phyloP scores from a whole-genome alignment of 1,140 invertebrate species.

The Batillaria attramentaria region DNA sequence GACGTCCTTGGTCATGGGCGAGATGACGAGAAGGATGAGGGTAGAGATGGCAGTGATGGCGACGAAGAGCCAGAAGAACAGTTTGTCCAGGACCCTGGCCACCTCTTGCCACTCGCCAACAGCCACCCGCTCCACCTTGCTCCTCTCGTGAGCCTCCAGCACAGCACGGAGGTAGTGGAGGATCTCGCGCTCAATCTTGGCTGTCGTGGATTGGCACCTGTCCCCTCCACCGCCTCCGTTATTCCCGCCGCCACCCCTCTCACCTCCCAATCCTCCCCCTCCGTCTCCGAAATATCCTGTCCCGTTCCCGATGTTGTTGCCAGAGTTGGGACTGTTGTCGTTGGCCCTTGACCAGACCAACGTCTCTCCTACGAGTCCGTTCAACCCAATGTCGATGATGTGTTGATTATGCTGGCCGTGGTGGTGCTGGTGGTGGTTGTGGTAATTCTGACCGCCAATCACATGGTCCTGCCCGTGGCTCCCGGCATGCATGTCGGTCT shows the following conservation, averaged over 20 bases:
- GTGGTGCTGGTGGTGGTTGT: background rate
- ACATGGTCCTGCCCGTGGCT: background rate
- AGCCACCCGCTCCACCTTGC: conserved; percentile 45
- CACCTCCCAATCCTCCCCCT: conserved; percentile 18
- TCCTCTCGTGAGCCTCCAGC: conserved; percentile 53
- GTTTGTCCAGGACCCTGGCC: conserved; percentile 58
- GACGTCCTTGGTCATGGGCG: conserved; percentile 59
- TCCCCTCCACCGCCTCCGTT: background rate
- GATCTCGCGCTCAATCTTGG: conserved; percentile 55
- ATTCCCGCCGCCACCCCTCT: conserved; percentile 48
- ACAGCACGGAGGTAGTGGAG: conserved; percentile 57
- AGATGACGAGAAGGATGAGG: conserved; percentile 56
- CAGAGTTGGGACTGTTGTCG: background rate
- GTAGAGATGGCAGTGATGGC: conserved; percentile 54
- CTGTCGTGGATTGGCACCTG: conserved; percentile 14
- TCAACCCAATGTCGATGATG: conserved; percentile 25
- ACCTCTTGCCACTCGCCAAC: conserved; percentile 64
- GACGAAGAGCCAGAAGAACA: conserved; percentile 59
- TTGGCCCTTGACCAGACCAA: conserved; percentile 4
- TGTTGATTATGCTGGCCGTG: background rate
- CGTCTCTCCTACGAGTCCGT: conserved; percentile 24
- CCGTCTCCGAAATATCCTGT: background rate
- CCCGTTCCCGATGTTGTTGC: conserved; percentile 1
- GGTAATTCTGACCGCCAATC: background rate
- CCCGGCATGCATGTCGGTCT: background rate